Base-by-base conservation (phyloP, 1,140 invertebrate genomes). In the Tetramorium simillimum region DNA sequence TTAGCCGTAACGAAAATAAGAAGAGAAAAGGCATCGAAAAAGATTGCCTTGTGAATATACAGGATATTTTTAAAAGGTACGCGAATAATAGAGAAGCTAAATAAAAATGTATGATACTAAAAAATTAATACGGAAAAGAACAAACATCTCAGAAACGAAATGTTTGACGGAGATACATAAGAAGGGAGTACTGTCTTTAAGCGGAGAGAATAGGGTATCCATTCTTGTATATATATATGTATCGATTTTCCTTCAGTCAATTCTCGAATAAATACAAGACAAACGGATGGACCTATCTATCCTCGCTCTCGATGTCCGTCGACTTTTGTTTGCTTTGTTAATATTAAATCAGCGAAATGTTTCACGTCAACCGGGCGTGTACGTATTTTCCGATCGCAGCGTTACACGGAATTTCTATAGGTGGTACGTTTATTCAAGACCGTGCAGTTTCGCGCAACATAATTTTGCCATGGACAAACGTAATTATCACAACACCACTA, bases 301-400 rank as follows among this genome's bases (percentile, higher is more conserved):
- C 37, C n/a, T 82, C 67, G 53, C 43, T 84, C 69, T 60, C 40
- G 53, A 73, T 75, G 53, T 82, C 53, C 51, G 28, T 46, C 37
- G 51, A 72, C 37, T 75, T 62, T 73, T 84, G 53, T 75, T 73
- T 84, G 56, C 69, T 75, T 84, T 75, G 53, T 75, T 84, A 84
- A 84, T 84, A 84, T 84, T 75, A 84, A 84, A 84, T 84, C 69
- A 75, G 40, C 51, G 18, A 84, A 75, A 37, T 46, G 40, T 24
- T 60, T 21, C 1, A 75, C 28, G 14, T 60, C 24, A 40, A n/a
- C 40, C 14, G 14, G 3, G 4, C 46, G 33, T 46, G n/a, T 37
- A 58, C 3, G 6, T 80, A 37, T 40, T 80, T 80, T 67, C 9
- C 33, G 46, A 53, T 56, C 12, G 37, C 18, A 72, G 12, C 24